Evolutionary conservation across 2,888 invertebrate species (phyloP), one percentile per base, ranked within the genome.

Genomic region (Nymphalis polychloros): DNA sequence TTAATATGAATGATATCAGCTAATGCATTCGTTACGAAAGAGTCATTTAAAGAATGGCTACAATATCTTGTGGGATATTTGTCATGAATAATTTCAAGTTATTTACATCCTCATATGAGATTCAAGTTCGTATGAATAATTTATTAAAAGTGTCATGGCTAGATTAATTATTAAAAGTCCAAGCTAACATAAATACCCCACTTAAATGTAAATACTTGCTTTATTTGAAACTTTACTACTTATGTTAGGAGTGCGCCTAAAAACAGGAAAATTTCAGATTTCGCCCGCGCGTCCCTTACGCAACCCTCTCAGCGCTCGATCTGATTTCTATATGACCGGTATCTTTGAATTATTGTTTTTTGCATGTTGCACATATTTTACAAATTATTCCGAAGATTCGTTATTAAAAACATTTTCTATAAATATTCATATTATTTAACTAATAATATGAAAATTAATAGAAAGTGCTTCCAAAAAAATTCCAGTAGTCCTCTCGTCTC

Each of bases 151-250:
- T 53, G 17, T 53, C 53, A 16, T 53, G 17, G 53, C 27, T 17
- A 65, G 52, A 59, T 65, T 65, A 65, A 65, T 59, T 65, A 60
- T 59, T 23, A 47, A 65, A 65, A 65, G 60, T 46, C 53, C 52
- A 41, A 52, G 20, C 27, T 31, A 17, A 55, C 31, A n/a, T 31
- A 55, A 52, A 31, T 17, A 31, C 27, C 53, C 41, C 27, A 27
- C 53, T 59, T 59, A 46, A 59, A 59, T 64, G 59, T 53, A 53
- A 60, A 60, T 19, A 27, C 53, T 55, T 55, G 53, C 53, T 55
- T 55, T 27, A 55, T 27, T 55, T 55, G 31, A 55, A 55, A 55
- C 17, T 31, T 55, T 31, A 31, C 31, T 55, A 31, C 53, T 55
- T 55, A 8, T 27, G 27, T 31, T 31, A 55, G 17, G 31, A 52